Conservation (phyloP, 1,140 invertebrate species). For the Frieseomelitta varia region DNA sequence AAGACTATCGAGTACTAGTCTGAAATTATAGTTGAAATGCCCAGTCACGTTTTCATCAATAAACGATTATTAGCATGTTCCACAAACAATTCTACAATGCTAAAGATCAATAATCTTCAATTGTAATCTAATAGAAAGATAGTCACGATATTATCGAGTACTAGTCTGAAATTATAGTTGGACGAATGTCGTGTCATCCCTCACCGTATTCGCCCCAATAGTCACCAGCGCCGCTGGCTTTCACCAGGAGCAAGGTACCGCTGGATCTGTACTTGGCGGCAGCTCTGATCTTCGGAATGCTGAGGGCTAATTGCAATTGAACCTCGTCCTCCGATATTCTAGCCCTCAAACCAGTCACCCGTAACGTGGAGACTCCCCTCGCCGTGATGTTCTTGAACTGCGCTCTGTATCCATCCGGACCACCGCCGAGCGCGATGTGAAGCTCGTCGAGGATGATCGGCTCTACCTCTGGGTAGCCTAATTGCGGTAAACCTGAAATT, state of each 20-base stretch:
- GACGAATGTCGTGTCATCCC: slow-evolving; percentile 15
- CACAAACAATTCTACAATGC: no score
- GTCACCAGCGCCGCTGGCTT: slow-evolving; percentile 90
- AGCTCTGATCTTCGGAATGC: slow-evolving; percentile 89
- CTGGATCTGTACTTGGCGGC: slow-evolving; percentile 89
- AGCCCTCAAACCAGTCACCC: slow-evolving; percentile 87
- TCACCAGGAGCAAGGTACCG: slow-evolving; percentile 89
- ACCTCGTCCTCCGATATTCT: slow-evolving; percentile 84
- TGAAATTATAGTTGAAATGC: no score
- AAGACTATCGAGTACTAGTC: no score
- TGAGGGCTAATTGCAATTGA: slow-evolving; percentile 90
- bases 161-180: no score
- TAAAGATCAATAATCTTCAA: no score
- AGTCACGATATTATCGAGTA: no score
- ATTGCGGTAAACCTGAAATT: slow-evolving; percentile 73
- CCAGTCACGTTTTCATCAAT: background rate
- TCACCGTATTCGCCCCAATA: slow-evolving; percentile 94
- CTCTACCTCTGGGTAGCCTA: slow-evolving; percentile 84
- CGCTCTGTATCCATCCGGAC: slow-evolving; percentile 90
- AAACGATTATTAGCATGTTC: no score
- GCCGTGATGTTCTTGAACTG: slow-evolving; percentile 90
- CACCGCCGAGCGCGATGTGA: slow-evolving; percentile 88
- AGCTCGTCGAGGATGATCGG: slow-evolving; percentile 90
- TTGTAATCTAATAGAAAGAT: no score
- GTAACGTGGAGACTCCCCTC: slow-evolving; percentile 89